phyloP scores from a whole-genome alignment of 30 jellyfish, hydroid and myxozoan species.

The Catostylus mosaicus region DNA sequence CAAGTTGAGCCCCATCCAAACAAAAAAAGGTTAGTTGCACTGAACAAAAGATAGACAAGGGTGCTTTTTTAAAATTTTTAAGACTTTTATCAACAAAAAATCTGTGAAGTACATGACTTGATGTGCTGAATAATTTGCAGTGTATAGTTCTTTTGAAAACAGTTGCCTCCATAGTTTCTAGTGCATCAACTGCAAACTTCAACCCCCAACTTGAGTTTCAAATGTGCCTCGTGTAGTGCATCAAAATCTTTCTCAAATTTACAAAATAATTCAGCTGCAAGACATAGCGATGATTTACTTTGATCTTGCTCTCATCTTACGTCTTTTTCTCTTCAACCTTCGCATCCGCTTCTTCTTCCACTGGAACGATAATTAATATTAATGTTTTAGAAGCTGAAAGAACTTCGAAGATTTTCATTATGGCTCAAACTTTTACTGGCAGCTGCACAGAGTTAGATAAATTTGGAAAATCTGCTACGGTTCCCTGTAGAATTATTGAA shows the following conservation, averaged over 20 bases:
- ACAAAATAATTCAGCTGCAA: background rate
- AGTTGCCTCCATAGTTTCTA: background rate
- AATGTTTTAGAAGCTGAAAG: too few relatives aligned
- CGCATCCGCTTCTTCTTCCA: slow-evolving; percentile 82
- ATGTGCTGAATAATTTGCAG: background rate
- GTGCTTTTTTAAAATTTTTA: background rate
- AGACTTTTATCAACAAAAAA: background rate
- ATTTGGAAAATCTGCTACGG: too few relatives aligned
- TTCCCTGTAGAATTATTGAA: too few relatives aligned
- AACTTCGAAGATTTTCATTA: too few relatives aligned
- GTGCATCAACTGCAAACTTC: background rate
- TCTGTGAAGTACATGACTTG: background rate
- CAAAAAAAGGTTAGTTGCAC: too few relatives aligned
- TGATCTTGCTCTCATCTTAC: slow-evolving; percentile 82
- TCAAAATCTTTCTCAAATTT: background rate
- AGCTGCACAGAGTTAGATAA: too few relatives aligned
- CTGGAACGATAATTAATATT: too few relatives aligned
- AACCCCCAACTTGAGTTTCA: background rate
- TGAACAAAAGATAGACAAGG: background rate
- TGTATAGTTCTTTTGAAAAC: background rate
- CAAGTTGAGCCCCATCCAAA: too few relatives aligned
- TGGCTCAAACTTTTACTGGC: too few relatives aligned
- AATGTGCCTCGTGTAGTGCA: background rate
- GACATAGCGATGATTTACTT: slow-evolving; percentile 18
- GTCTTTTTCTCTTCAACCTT: slow-evolving; percentile 73